Evolutionary conservation across 2,113 vertebrate species (phyloP).

Genomic region (Crocuta crocuta): DNA sequence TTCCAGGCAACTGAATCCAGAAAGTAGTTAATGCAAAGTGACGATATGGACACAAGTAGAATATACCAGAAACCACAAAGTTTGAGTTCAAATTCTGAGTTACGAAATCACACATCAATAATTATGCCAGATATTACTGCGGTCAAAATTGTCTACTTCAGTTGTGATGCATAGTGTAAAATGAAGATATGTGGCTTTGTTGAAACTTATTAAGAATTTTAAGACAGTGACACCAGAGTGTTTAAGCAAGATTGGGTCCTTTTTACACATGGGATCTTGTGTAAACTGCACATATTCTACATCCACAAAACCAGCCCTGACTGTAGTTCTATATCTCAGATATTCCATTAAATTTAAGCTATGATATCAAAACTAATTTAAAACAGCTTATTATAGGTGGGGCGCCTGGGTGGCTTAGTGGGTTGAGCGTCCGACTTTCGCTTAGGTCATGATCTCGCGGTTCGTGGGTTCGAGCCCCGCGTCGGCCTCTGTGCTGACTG

Average conservation of each 20-base stretch:
- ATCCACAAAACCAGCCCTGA: not conserved
- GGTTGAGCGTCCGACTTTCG: too few species aligned
- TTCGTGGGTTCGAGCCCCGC: too few species aligned
- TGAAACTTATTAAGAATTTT: not conserved
- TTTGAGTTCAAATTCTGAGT: not conserved
- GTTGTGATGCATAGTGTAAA: not conserved
- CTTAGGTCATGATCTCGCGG: too few species aligned
- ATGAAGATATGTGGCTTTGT: not conserved
- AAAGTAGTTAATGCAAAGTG: constrained; percentile 29
- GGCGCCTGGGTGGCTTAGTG: too few species aligned
- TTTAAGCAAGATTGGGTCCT: not conserved
- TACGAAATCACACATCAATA: constrained; percentile 20
- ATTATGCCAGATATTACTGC: not conserved
- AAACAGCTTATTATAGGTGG: not conserved
- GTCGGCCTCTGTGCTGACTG: too few species aligned
- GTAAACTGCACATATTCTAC: accelerated
- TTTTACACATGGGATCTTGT: not conserved
- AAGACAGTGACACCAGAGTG: not conserved
- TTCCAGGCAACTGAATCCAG: not conserved
- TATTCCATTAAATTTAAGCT: not conserved
- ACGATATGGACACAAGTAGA: not conserved
- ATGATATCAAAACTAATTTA: not conserved
- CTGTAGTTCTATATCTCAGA: not conserved
- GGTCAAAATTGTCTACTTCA: not conserved
- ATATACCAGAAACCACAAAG: not conserved